Evolutionary conservation across 1,140 invertebrate species (phyloP), one percentile per base, ranked within the genome.

Genomic region (Neuroterus valhalla): DNA sequence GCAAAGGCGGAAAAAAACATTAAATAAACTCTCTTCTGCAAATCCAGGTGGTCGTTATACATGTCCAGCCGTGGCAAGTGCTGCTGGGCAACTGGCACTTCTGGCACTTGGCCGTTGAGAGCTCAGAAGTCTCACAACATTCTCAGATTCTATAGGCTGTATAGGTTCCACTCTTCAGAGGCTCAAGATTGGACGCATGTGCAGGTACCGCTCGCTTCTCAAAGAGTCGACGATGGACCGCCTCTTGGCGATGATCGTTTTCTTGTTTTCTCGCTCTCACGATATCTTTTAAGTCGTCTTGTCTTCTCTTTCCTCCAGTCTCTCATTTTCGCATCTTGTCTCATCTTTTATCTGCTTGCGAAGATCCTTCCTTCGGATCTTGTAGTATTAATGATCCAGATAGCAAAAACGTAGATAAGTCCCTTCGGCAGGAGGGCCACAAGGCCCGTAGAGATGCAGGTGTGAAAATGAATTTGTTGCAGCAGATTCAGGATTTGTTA

Each of bases 61-160:
- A 48, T 74, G 80, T 79, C 77, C 78, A 82, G 74, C 79, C 84
- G 83, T 81, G 80, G 80, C 85, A 82, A 88, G 79, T 81, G 84
- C 85, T 78, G 83, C 76, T 71, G 78, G 86, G 80, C 85, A 84
- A 88, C 87, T 87, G 84, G 79, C 72, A 70, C 69, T 72, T 77
- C 78, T 71, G 74, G 70, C 80, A 75, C 78, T 82, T 83, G 76
- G 76, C 74, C 70, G 55, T 38, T 5, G 55, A 62, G 55, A 38
- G 26, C 55, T 62, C 52, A 62, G 52, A 38, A 38, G 31, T 38
- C 62, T 55, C 79, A 78, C 74, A 71, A 67, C 70, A 46, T 52
- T 52, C 50, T 52, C 50, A 55, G 21, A 26, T 55, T 26, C 23
- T 62, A 62, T 62, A 62, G 23, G 15, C 23, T 12, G 3, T 62